Evolutionary conservation across 2,113 vertebrate genomes (phyloP).

Genomic region (Semnornis frantzii): DNA sequence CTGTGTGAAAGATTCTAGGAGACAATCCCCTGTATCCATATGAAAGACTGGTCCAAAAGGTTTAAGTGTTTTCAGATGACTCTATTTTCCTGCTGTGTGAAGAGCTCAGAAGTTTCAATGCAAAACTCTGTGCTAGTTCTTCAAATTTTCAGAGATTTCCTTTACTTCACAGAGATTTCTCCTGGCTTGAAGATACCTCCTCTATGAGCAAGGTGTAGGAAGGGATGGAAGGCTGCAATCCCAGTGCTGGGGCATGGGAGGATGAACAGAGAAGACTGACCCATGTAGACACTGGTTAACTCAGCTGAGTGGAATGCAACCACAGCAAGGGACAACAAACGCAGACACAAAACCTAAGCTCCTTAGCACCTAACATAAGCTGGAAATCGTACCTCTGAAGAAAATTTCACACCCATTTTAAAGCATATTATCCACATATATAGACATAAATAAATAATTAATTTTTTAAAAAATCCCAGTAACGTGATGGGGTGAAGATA

Average conservation of each 20-base stretch:
- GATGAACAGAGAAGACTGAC: not conserved
- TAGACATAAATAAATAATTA: rapidly evolving
- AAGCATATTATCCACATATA: not conserved
- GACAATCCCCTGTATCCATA: not conserved
- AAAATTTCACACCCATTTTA: not conserved
- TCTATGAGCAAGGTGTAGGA: not conserved
- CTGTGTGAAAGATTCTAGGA: not conserved
- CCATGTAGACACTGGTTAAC: not conserved
- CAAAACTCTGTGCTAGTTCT: not conserved
- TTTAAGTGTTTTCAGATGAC: not conserved
- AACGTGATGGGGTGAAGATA: not conserved
- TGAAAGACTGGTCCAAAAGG: not conserved
- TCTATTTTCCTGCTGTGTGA: not conserved
- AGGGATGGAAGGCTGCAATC: not conserved
- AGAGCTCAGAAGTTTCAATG: not conserved
- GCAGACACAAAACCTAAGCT: not conserved
- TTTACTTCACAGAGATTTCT: not conserved
- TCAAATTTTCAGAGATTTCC: not conserved
- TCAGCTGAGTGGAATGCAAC: not conserved
- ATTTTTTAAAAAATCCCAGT: too few relatives aligned
- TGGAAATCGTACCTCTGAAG: not conserved
- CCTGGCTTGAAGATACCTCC: not conserved
- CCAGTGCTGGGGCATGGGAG: not conserved
- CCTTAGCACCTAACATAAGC: not conserved
- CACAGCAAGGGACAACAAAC: not conserved